Evolutionary conservation across 2,797 vertebrate species (phyloP).

Genomic region (Hapalemur alaotrensis): DNA sequence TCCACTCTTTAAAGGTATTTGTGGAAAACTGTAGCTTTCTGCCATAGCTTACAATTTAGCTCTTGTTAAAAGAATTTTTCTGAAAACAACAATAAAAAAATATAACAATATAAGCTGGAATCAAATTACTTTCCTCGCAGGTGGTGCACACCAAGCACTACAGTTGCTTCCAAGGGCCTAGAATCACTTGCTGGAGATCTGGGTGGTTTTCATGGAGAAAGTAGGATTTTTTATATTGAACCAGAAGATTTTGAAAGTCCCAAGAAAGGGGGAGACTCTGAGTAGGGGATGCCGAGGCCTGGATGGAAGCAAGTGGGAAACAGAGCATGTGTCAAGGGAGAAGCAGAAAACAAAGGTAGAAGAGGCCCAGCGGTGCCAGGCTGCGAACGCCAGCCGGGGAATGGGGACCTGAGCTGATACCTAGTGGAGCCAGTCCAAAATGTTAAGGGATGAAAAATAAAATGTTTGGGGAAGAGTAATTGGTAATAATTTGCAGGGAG

Average conservation of each 20-base stretch:
- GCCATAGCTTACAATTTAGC: background rate
- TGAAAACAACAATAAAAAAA: background rate
- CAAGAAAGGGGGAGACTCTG: background rate
- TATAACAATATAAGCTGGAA: background rate
- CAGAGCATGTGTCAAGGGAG: background rate
- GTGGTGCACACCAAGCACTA: background rate
- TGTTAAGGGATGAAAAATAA: background rate
- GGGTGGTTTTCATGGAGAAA: background rate
- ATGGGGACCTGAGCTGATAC: background rate
- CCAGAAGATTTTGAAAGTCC: background rate
- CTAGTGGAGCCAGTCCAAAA: background rate
- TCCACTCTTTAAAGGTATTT: background rate
- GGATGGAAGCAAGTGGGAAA: background rate
- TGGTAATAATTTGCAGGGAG: slow-evolving; percentile 4
- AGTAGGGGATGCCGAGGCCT: accelerated
- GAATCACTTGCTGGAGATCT: background rate
- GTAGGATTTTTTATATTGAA: background rate
- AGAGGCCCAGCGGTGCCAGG: background rate
- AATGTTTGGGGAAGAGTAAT: background rate
- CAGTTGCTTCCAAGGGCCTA: background rate
- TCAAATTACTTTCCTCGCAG: background rate
- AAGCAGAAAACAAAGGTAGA: background rate
- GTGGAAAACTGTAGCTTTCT: background rate
- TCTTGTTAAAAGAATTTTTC: background rate
- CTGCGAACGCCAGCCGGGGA: background rate